Percentiles rank a stretch among this genome's conserved stretches.
Conservation (phyloP, 2,113 vertebrate genomes). For the Pygoscelis adeliae region DNA sequence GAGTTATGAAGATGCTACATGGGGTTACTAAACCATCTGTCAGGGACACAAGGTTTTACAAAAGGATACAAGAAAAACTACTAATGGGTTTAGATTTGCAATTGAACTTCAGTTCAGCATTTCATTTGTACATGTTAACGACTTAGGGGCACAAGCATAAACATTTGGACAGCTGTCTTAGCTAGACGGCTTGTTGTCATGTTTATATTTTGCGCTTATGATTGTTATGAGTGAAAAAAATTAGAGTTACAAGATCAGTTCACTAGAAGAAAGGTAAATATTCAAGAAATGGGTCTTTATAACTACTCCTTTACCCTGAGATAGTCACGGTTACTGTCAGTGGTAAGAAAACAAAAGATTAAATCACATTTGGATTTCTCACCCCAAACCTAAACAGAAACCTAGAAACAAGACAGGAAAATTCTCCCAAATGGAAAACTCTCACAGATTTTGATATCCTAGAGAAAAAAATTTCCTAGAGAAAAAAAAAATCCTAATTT, state of each 20-base stretch:
- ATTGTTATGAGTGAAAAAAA: background rate
- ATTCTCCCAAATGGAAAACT: background rate
- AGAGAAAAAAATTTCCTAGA: background rate
- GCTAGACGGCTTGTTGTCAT: background rate
- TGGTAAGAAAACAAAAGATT: background rate
- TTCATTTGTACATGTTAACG: background rate
- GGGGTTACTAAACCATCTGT: background rate
- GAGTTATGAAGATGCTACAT: background rate
- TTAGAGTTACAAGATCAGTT: background rate
- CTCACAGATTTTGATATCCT: background rate
- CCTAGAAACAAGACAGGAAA: background rate
- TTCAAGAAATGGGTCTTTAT: background rate
- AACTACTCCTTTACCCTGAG: background rate
- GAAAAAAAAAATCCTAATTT: background rate
- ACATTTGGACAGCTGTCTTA: conserved; percentile 36
- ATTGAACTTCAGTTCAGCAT: background rate
- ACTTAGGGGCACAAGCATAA: background rate
- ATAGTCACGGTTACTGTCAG: background rate
- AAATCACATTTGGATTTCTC: background rate
- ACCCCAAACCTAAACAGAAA: background rate
- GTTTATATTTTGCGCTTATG: background rate
- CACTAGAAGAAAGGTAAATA: background rate
- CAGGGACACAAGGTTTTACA: background rate
- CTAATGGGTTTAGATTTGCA: background rate
- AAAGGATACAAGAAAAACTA: background rate